Evolutionary conservation across 2,797 vertebrate genomes (phyloP).

Genomic region (Fistularia tabacaria): DNA sequence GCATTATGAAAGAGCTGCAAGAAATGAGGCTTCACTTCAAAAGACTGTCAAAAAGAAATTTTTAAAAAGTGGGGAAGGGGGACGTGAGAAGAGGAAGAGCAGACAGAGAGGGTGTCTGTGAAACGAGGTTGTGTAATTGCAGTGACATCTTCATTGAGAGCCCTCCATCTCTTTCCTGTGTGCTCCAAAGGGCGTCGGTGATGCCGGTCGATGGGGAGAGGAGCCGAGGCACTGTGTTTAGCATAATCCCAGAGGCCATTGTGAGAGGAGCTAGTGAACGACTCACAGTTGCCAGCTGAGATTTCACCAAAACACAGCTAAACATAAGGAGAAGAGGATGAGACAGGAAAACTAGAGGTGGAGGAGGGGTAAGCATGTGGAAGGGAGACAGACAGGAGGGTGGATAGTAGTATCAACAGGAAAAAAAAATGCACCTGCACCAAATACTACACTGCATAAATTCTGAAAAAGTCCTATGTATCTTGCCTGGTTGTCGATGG

Average conservation of each 20-base stretch:
- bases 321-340: constrained; percentile 60
- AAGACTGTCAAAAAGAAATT: constrained; percentile 59
- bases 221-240: constrained; percentile 84
- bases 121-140: constrained; percentile 69
- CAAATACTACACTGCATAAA: constrained; percentile 25
- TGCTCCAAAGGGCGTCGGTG: constrained; percentile 63
- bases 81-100: constrained; percentile 52
- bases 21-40: constrained; percentile 68
- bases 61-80: constrained; percentile 46
- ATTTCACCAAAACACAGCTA: constrained; percentile 95
- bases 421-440: constrained; percentile 19
- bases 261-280: constrained; percentile 85
- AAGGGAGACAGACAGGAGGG: constrained; percentile 17
- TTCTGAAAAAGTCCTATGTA: constrained; percentile 3
- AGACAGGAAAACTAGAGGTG: constrained; percentile 66
- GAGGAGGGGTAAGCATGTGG: constrained; percentile 33
- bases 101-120: constrained; percentile 63
- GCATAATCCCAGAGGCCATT: constrained; percentile 96
- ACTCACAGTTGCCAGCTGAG: constrained; percentile 99
- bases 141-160: constrained; percentile 75
- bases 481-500: constrained; percentile 1
- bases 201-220: constrained; percentile 73
- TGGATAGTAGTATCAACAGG: constrained; percentile 12
- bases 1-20: constrained; percentile 68
- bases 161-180: constrained; percentile 64